phyloP scores from a whole-genome alignment of 1,140 invertebrate genomes.

The Nephotettix cincticeps region DNA sequence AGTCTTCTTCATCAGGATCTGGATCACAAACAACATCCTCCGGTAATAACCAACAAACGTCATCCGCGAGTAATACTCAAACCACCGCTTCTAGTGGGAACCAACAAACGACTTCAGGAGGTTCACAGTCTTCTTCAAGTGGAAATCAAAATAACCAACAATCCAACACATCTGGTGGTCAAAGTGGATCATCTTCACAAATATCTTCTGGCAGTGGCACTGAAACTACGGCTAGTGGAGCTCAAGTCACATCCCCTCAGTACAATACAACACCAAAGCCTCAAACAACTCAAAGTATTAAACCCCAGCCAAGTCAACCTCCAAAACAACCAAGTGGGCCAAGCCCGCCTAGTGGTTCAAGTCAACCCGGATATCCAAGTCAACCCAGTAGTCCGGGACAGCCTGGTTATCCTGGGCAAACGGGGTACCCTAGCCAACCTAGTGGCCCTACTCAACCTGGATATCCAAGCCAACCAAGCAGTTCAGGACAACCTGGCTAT shows the following conservation, averaged over 20 bases:
- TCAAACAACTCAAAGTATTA: slow-evolving; percentile 8
- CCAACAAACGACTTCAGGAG: slow-evolving; percentile 34
- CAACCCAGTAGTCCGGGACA: slow-evolving; percentile 4
- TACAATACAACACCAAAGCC: background rate
- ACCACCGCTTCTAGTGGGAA: slow-evolving; percentile 28
- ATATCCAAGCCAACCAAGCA: background rate
- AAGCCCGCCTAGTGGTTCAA: background rate
- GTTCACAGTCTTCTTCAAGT: slow-evolving; percentile 22
- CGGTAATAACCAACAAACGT: slow-evolving; percentile 30
- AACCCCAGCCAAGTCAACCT: slow-evolving; percentile 20
- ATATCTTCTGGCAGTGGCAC: background rate
- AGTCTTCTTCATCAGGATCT: slow-evolving; percentile 21
- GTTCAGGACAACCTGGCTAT: background rate
- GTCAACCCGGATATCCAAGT: background rate
- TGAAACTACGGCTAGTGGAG: background rate
- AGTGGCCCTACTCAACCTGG: background rate
- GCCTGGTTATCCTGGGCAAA: background rate
- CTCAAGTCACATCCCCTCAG: background rate
- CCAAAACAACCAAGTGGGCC: slow-evolving; percentile 8
- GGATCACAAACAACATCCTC: slow-evolving; percentile 26
- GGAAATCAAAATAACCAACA: slow-evolving; percentile 18
- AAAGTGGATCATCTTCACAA: slow-evolving; percentile 27
- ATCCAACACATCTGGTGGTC: slow-evolving; percentile 16
- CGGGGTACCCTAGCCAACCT: background rate
- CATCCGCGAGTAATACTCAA: slow-evolving; percentile 27